phyloP scores from a whole-genome alignment of 2,888 invertebrate species.

The Alloplasta piceator region DNA sequence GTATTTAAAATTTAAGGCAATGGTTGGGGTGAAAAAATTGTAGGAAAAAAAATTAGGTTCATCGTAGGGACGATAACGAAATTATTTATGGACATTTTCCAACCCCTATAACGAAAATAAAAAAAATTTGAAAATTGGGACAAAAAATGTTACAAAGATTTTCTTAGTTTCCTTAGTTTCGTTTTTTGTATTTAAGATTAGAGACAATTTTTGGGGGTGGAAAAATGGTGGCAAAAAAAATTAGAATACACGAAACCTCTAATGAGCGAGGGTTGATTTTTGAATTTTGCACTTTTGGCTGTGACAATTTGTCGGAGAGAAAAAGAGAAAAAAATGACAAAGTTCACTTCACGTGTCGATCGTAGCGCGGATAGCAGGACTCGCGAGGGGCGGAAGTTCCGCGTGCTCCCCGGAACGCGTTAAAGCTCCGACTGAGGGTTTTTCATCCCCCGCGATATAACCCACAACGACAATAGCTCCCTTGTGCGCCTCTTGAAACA shows the following conservation, averaged over 20 bases:
- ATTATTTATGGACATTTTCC: too few species aligned
- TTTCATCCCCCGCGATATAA: conserved; percentile 73
- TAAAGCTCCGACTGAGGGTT: conserved; percentile 80
- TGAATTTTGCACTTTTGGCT: conserved; percentile 8
- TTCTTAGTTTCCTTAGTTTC: too few species aligned
- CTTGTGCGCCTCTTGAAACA: conserved; percentile 12
- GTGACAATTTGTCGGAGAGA: not conserved
- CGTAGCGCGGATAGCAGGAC: conserved; percentile 52
- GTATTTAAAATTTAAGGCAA: too few species aligned
- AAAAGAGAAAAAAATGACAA: conserved; percentile 35
- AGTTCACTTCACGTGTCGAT: conserved; percentile 68
- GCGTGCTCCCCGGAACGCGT: conserved; percentile 77
- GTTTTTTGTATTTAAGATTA: too few species aligned
- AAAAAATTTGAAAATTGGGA: too few species aligned
- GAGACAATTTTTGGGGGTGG: too few species aligned
- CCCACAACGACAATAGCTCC: conserved; percentile 37
- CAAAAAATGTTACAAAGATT: too few species aligned
- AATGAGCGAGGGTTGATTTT: not conserved
- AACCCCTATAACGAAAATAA: too few species aligned
- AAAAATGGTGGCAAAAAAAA: not conserved
- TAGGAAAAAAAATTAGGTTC: not conserved
- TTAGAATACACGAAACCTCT: conserved; percentile 6
- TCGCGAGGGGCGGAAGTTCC: conserved; percentile 63
- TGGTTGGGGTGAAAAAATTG: too few species aligned
- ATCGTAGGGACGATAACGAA: too few species aligned